phyloP scores from a whole-genome alignment of 1,140 invertebrate genomes.

The Zaprionus vittiger region DNA sequence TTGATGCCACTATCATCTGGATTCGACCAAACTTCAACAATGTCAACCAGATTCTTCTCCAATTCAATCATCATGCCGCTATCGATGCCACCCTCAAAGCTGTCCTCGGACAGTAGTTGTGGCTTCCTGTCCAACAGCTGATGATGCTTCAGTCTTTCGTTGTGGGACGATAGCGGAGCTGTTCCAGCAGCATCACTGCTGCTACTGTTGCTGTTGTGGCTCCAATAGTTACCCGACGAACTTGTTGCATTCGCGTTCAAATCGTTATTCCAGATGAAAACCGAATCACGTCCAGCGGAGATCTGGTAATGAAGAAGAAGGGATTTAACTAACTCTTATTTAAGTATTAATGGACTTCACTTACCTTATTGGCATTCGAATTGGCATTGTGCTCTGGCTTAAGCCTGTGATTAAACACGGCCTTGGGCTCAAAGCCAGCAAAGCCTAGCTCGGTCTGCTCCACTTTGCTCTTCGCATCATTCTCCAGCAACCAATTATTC shows the following conservation, averaged over 20 bases:
- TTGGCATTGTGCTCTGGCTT: slow-evolving; percentile 46
- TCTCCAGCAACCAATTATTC: slow-evolving; percentile 63
- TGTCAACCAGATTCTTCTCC: slow-evolving; percentile 76
- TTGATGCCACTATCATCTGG: slow-evolving; percentile 81
- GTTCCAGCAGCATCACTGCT: slow-evolving; percentile 2
- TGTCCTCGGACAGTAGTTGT: slow-evolving; percentile 68
- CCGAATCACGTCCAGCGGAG: slow-evolving; percentile 37
- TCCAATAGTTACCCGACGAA: slow-evolving; percentile 42
- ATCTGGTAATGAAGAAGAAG: slow-evolving; percentile 18
- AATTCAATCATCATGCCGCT: slow-evolving; percentile 76
- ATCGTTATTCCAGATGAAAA: slow-evolving; percentile 54
- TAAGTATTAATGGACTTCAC: neutral
- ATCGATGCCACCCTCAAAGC: slow-evolving; percentile 75
- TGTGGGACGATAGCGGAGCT: slow-evolving; percentile 22
- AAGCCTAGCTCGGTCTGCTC: slow-evolving; percentile 51
- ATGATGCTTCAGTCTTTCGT: slow-evolving; percentile 58
- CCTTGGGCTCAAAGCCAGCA: slow-evolving; percentile 33
- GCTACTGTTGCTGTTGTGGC: slow-evolving; percentile 39
- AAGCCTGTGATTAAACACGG: slow-evolving; percentile 17
- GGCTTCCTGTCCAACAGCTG: slow-evolving; percentile 60
- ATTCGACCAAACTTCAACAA: slow-evolving; percentile 68
- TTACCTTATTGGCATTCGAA: slow-evolving; percentile 62
- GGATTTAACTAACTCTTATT: neutral
- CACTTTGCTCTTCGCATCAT: slow-evolving; percentile 44
- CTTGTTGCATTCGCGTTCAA: slow-evolving; percentile 45